Evolutionary conservation across 1,140 invertebrate genomes (phyloP).

Genomic region (Listronotus oregonensis): DNA sequence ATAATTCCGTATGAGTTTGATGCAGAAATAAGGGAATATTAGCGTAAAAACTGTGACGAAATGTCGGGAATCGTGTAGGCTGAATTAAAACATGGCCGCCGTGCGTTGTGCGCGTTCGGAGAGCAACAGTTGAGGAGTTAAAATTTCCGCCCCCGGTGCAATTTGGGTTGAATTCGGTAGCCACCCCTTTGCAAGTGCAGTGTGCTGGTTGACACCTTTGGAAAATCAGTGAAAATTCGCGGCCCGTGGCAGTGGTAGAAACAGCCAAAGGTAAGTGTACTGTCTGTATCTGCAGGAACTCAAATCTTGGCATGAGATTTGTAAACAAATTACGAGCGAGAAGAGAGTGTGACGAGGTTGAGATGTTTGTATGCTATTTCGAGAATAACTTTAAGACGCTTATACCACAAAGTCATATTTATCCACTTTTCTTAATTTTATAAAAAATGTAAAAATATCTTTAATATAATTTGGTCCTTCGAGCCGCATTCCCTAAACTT

Average conservation of each 20-base stretch:
- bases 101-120: slow-evolving; percentile 28
- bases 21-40: slow-evolving; percentile 6
- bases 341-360: slow-evolving; percentile 27
- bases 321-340: slow-evolving; percentile 40
- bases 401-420: neutral
- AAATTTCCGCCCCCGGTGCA: slow-evolving; percentile 25
- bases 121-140: slow-evolving; percentile 35
- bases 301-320: slow-evolving; percentile 37
- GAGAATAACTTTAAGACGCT: slow-evolving; percentile 5
- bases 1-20: neutral
- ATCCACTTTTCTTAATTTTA: too few species aligned
- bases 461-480: too few species aligned
- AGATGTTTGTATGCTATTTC: slow-evolving; percentile 16
- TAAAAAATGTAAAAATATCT: too few species aligned
- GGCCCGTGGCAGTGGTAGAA: slow-evolving; percentile 2
- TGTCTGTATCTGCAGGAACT: slow-evolving; percentile 14
- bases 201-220: slow-evolving; percentile 9
- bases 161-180: slow-evolving; percentile 7
- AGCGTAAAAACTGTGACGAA: slow-evolving; percentile 27
- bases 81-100: slow-evolving; percentile 36
- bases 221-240: slow-evolving; percentile 8
- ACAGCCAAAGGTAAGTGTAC: slow-evolving; percentile 36
- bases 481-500: too few species aligned
- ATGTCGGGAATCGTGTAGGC: slow-evolving; percentile 29
- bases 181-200: slow-evolving; percentile 22